A percentile compares a stretch with the other conserved stretches of the same genome.
phyloP scores from a whole-genome alignment of 2,113 vertebrate genomes.

The Spilogale gracilis region DNA sequence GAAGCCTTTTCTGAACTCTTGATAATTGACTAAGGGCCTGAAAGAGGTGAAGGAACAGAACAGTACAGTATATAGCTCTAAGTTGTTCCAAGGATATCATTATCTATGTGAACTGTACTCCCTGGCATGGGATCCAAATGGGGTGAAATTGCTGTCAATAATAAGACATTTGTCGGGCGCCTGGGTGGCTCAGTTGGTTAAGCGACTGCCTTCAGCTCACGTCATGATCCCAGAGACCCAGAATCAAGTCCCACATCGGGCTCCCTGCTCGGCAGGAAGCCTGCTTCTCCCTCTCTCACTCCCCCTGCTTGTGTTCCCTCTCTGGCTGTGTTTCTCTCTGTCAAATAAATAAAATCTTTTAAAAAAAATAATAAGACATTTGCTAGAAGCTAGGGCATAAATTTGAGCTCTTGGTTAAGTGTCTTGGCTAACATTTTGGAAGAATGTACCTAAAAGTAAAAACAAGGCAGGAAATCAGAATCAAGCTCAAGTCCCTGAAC shows the following conservation, averaged over 20 bases:
- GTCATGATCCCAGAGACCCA: too few relatives aligned
- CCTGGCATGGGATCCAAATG: background rate
- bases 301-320: too few relatives aligned
- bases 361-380: background rate
- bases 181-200: too few relatives aligned
- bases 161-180: background rate
- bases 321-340: too few relatives aligned
- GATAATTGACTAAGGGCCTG: background rate
- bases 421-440: background rate
- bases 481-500: background rate
- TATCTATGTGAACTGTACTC: background rate
- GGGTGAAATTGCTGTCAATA: background rate
- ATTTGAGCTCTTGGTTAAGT: background rate
- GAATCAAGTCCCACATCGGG: too few relatives aligned
- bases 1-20: background rate
- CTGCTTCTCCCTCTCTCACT: too few relatives aligned
- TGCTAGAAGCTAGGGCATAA: background rate
- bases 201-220: too few relatives aligned
- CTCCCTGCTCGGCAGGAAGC: too few relatives aligned
- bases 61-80: background rate
- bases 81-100: background rate
- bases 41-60: background rate
- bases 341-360: background rate
- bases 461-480: background rate
- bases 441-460: background rate